These are phyloP conservation scores for Hippocampus kuda DNA, from an alignment of 2,797 vertebrate species.

Conservation along the genomic window DNA sequence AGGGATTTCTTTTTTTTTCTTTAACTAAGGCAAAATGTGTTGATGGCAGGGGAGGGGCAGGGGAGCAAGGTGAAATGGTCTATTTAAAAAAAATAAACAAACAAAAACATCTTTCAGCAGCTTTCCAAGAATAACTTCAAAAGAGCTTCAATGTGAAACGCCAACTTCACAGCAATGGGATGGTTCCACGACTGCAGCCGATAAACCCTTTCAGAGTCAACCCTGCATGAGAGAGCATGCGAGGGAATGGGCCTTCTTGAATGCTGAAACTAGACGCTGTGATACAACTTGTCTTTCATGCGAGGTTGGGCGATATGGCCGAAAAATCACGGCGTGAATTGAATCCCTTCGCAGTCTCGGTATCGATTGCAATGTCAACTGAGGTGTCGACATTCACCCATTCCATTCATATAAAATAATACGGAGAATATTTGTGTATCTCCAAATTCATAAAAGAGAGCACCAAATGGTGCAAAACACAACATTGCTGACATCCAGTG, in stretches of 20 bases:
- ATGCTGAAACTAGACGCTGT: no score
- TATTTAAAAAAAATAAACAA: conserved; percentile 29
- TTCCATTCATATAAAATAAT: no score
- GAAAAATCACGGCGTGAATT: not conserved
- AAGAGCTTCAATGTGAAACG: conserved; percentile 21
- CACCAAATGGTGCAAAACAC: no score
- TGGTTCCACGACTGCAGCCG: not conserved
- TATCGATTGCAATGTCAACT: no score
- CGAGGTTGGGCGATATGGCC: no score
- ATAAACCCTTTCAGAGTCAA: no score
- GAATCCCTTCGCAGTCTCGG: not conserved
- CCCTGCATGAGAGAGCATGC: not conserved
- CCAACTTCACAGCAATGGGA: not conserved
- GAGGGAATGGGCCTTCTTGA: not conserved
- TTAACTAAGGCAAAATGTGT: not conserved
- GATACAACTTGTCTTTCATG: no score
- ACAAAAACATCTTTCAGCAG: not conserved
- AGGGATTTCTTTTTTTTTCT: not conserved
- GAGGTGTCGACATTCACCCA: no score
- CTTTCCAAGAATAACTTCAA: conserved; percentile 56
- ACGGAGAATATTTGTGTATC: no score
- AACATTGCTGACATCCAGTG: no score
- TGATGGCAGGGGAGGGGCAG: conserved; percentile 3
- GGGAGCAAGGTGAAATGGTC: conserved; percentile 7
- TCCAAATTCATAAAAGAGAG: no score